Evolutionary conservation across 2,113 vertebrate species (phyloP), one percentile per base, ranked within the genome.

Genomic region (Bucco capensis): DNA sequence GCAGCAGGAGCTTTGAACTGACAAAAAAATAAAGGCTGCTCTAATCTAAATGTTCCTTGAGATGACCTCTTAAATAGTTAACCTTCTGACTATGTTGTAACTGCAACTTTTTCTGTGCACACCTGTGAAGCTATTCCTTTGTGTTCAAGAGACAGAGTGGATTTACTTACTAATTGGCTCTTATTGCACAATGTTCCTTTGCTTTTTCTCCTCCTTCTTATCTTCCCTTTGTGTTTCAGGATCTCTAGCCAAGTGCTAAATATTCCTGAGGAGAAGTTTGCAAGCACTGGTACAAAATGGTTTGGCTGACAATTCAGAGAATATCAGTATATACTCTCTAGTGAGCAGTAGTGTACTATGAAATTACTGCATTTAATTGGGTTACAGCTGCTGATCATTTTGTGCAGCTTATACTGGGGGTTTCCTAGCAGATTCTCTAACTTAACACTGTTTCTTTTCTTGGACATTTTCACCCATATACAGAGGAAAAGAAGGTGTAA

Each of bases 371-470:
- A 23, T 94, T 97, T 95, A 95, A 94, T 89, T 93, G 95, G 84
- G 90, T 89, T 95, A 97, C 96, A 96, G 96, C 96, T 97, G 97
- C 95, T 88, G 91, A 95, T 96, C 79, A 96, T 97, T 97, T 95
- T 90, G 90, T 92, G 88, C 79, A 83, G 67, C 62, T n/a, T 72
- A 88, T 93, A 94, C 78, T 78, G 83, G 87, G 87, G 76, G 84
- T 82, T 93, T 88, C 65, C 86, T 86, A 95, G 84, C 91, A 77
- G 91, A 94, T 90, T 90, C 69, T 44, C 85, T 95, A 71, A 78
- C 78, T 90, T 83, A 86, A 73, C 64, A 64, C 21, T 23, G 17
- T 42, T 94, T 93, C 70, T 89, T 77, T 83, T 92, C 96, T 92
- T 64, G 51, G 78, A 84, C 87, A 83, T 89, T 84, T 86, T 88